These are phyloP conservation scores for Linnaemya tessellans DNA, from an alignment of 2,888 invertebrate species.

Conservation along the genomic window DNA sequence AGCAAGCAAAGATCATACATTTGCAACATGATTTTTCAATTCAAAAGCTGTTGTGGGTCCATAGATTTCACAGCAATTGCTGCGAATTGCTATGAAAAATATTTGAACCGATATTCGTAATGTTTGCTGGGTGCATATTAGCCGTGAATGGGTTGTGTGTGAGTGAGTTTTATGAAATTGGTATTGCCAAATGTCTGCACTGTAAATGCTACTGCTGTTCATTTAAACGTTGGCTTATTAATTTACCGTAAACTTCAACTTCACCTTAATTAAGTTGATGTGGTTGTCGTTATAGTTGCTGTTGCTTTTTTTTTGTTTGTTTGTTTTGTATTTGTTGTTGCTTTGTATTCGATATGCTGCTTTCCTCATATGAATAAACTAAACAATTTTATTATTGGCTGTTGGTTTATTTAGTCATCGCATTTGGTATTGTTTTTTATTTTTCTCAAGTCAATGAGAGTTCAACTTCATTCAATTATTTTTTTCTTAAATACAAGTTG, in stretches of 20 bases:
- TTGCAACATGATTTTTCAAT: too few species aligned
- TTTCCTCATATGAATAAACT: constrained; percentile 42
- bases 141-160: not conserved
- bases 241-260: constrained; percentile 84
- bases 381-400: constrained; percentile 38
- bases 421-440: not conserved
- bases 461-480: constrained; percentile 33
- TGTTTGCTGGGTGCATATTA: not conserved
- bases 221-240: constrained; percentile 74
- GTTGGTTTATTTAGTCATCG: constrained; percentile 24
- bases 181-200: constrained; percentile 23
- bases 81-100: too few species aligned
- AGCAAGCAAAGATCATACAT: too few species aligned
- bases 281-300: constrained; percentile 34
- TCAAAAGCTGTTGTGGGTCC: too few species aligned
- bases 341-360: not conserved
- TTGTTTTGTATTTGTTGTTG: constrained; percentile 16
- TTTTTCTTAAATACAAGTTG: not conserved
- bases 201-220: constrained; percentile 24
- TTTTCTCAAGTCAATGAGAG: constrained; percentile 13
- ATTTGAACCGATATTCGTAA: too few species aligned
- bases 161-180: constrained; percentile 9
- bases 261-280: constrained; percentile 77
- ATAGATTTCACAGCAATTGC: too few species aligned
- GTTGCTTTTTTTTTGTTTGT: not conserved